A percentile compares a stretch with the other conserved stretches of the same genome.
phyloP scores from a whole-genome alignment of 2,797 vertebrate species.

The Australoheros facetus region DNA sequence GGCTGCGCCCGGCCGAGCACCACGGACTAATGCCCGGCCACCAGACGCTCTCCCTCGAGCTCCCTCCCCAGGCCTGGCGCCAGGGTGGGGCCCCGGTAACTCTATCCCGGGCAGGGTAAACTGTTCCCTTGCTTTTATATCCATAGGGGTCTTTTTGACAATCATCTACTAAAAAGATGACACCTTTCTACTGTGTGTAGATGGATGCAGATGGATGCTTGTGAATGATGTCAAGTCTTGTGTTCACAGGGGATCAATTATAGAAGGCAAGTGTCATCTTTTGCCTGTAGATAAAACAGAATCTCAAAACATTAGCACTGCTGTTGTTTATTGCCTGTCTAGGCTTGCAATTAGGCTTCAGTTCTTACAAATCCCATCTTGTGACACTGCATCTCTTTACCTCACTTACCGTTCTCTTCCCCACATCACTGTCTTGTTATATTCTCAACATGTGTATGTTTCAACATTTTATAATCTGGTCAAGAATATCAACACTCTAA shows the following conservation, averaged over 20 bases:
- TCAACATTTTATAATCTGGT: neutral
- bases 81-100: too few relatives aligned
- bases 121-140: too few relatives aligned
- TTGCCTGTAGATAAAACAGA: slow-evolving; percentile 33
- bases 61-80: too few relatives aligned
- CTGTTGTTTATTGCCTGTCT: slow-evolving; percentile 38
- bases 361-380: slow-evolving; percentile 45
- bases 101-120: too few relatives aligned
- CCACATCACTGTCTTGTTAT: slow-evolving; percentile 21
- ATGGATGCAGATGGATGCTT: slow-evolving; percentile 25
- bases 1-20: too few relatives aligned
- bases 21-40: too few relatives aligned
- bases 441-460: slow-evolving; percentile 14
- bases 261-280: slow-evolving; percentile 3
- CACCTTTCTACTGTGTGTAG: neutral
- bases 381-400: slow-evolving; percentile 19
- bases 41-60: too few relatives aligned
- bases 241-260: slow-evolving; percentile 23
- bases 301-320: slow-evolving; percentile 13
- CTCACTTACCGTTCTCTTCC: slow-evolving; percentile 8
- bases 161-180: neutral
- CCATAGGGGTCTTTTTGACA: neutral
- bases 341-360: slow-evolving; percentile 46
- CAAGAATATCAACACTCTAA: neutral
- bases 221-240: slow-evolving; percentile 28